Evolutionary conservation across 2,797 vertebrate species (phyloP), one percentile per base, ranked within the genome.

Genomic region (Strix occidentalis): DNA sequence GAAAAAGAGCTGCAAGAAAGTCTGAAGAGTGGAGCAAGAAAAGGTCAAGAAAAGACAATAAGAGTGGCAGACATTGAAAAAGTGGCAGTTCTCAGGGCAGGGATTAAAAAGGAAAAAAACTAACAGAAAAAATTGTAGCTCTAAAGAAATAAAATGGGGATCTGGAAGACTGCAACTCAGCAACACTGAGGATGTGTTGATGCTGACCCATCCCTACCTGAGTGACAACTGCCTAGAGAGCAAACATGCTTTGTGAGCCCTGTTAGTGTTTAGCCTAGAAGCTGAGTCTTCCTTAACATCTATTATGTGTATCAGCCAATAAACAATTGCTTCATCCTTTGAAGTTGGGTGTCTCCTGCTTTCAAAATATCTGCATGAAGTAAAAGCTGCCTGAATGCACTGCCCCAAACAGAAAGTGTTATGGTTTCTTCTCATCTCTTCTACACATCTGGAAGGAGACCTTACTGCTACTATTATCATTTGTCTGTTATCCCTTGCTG

Each of bases 281-380:
- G 9, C 9, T 89, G 3, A 13, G 76, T 76, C 17, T 71, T 82
- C 50, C 25, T 72, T 66, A 65, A 82, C 18, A 29, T 29, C 24
- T 70, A 3, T 21, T 1, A 0, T 2, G 1, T 82, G 5, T n/a
- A 87, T 74, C 12, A n/a, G 26, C 5, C 54, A 76, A 33, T 21
- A 39, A 58, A 48, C 26, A 54, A 39, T 61, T 65, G 25, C 4
- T 43, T 64, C 60, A 45, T 54, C 9, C 33, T 54, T 87, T 43
- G 37, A 63, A 56, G 11, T 21, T 48, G 24, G 3, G 3, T 39
- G 5, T 29, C 33, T 77, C 18, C 35, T 70, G 21, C 26, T 80
- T 87, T 83, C 43, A 77, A 65, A 74, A 43, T 11, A 1, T 31
- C 60, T 88, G 26, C 51, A 77, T 2, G 4, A 4, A 46, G 9